Percentiles rank a stretch among this genome's conserved stretches.
phyloP scores from a whole-genome alignment of 2,113 vertebrate genomes.

The Hucho hucho region DNA sequence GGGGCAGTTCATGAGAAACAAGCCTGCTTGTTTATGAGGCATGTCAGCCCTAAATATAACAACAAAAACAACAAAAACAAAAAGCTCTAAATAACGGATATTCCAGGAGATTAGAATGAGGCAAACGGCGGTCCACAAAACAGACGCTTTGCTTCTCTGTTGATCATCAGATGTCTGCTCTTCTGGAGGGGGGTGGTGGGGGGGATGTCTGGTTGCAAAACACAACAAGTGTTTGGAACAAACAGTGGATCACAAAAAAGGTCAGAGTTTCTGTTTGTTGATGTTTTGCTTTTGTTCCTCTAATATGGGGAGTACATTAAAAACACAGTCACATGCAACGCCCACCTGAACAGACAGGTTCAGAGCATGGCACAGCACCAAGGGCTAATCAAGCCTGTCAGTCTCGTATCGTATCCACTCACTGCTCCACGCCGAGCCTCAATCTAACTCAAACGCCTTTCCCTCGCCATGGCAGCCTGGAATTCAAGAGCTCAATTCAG shows the following conservation, averaged over 20 bases:
- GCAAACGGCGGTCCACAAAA: constrained; percentile 3
- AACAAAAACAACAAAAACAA: constrained; percentile 32
- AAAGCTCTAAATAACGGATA: constrained; percentile 51
- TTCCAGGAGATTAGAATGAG: constrained; percentile 57
- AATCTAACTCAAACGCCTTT: constrained; percentile 38
- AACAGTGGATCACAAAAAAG: constrained; percentile 71
- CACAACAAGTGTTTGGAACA: constrained; percentile 74
- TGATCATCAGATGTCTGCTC: constrained; percentile 62
- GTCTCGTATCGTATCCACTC: too few species aligned
- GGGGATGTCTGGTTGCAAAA: constrained; percentile 70
- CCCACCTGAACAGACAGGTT: constrained; percentile 63
- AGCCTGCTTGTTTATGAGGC: constrained; percentile 57
- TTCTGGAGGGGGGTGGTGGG: constrained; percentile 31
- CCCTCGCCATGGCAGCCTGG: constrained; percentile 55
- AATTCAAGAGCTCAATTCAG: constrained; percentile 57
- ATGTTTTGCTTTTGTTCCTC: constrained; percentile 48
- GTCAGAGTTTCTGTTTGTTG: constrained; percentile 74
- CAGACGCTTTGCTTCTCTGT: constrained; percentile 52
- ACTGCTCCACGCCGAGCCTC: background rate
- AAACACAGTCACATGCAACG: constrained; percentile 62
- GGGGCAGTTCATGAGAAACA: constrained; percentile 38
- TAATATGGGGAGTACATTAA: constrained; percentile 69
- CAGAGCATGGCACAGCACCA: constrained; percentile 46
- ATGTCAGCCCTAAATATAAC: constrained; percentile 44
- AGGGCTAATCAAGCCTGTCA: constrained; percentile 51